Conservation (phyloP, 2,888 invertebrate species). For the Xestia c-nigrum region DNA sequence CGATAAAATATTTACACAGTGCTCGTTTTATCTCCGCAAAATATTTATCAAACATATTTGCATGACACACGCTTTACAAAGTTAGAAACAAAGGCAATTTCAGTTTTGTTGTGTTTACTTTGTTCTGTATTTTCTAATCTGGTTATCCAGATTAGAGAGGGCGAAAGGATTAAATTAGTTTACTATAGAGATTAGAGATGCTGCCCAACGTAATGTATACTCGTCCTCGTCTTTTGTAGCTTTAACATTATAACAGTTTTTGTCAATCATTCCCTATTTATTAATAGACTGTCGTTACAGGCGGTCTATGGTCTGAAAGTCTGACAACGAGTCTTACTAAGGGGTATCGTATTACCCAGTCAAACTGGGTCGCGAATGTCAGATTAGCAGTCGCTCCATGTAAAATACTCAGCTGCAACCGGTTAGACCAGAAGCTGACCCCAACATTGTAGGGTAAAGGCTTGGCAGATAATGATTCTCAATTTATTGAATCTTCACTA, state of each 20-base stretch:
- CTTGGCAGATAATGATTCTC: too few relatives aligned
- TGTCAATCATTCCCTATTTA: not conserved
- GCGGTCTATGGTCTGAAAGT: too few relatives aligned
- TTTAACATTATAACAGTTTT: not conserved
- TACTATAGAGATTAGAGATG: not conserved
- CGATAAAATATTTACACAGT: conserved; percentile 49
- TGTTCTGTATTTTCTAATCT: conserved; percentile 36
- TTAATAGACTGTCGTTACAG: too few relatives aligned
- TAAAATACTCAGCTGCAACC: too few relatives aligned
- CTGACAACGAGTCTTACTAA: too few relatives aligned
- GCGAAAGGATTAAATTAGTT: conserved; percentile 13
- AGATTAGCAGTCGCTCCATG: too few relatives aligned
- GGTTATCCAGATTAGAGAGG: conserved; percentile 15
- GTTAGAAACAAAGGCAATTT: conserved; percentile 31
- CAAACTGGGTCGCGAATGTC: too few relatives aligned
- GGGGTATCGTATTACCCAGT: too few relatives aligned
- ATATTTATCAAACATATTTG: conserved; percentile 62
- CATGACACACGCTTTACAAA: conserved; percentile 48
- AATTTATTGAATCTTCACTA: not conserved
- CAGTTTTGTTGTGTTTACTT: conserved; percentile 31
- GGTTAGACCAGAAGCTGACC: too few relatives aligned
- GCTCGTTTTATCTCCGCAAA: conserved; percentile 60
- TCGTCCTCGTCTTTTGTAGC: not conserved
- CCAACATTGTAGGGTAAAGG: too few relatives aligned
- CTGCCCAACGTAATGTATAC: not conserved